Evolutionary conservation across 37 sponge, comb jelly and placozoan species (phyloP), one percentile per base, ranked within the genome.

Genomic region (Spongia lamella): DNA sequence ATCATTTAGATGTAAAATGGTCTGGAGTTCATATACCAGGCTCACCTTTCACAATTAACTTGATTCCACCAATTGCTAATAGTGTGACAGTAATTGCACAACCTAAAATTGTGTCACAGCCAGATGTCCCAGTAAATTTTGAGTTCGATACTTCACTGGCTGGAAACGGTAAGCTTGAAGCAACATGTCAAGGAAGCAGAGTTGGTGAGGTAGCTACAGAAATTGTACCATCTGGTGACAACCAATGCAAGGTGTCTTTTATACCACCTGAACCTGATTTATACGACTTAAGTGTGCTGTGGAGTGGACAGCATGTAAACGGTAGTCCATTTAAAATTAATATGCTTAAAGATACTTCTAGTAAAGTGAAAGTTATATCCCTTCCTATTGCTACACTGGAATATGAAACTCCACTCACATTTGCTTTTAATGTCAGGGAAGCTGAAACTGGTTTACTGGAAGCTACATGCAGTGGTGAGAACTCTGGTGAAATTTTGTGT

Each of bases 1-100:
- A 93, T 72, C 77, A 34, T 7, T 56, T 89, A 24, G 83, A 89
- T 63, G 80, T 93, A 52, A 89, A 73, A 3, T 89, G 90, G 93
- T 85, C 90, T 1, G 93, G 85, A 6, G 34, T 26, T 9, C 86
- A 80, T 68, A 53, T 93, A 38, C 93, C 93, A 32, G 90, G 90
- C 6, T 67, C 69, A 3, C 93, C 93, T 7, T 93, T 93, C 76
- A 75, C 43, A 11, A 75, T 89, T 22, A 64, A 56, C 54, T 60
- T 79, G 27, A 34, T 32, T 55, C 53, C 85, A 27, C 62, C 85
- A 15, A 56, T 62, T 54, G 85, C 85, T 0, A 72, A 78, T 30
- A 62, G 53, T 36, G 85, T 85, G 1, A 1, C 63, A 26, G 71
- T 77, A 49, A 66, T 38, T 61, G 79, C 66, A 35, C 79, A 72